Conservation (phyloP, 2,888 invertebrate genomes). For the Augochlorella aurata region DNA sequence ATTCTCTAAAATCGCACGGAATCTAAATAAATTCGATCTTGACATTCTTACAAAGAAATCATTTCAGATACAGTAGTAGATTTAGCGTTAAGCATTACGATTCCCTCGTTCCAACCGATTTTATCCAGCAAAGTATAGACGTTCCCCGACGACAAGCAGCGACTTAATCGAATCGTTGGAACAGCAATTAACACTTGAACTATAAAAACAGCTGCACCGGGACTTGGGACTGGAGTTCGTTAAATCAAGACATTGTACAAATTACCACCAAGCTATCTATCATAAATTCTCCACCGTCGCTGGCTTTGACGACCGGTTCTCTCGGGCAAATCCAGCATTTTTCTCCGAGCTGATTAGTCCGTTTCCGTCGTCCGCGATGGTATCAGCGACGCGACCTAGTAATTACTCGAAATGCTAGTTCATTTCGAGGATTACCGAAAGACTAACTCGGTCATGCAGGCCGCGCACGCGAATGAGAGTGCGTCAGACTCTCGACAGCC, state of each 20-base stretch:
- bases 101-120: too few relatives aligned
- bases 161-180: neutral
- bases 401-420: conserved; percentile 1
- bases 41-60: too few relatives aligned
- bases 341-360: neutral
- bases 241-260: neutral
- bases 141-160: neutral
- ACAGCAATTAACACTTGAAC: neutral
- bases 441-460: conserved; percentile 5
- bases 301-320: neutral
- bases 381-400: neutral
- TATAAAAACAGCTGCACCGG: neutral
- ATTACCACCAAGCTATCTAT: neutral
- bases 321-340: neutral
- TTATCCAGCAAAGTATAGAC: too few relatives aligned
- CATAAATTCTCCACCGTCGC: neutral
- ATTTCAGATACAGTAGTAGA: too few relatives aligned
- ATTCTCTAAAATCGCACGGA: too few relatives aligned
- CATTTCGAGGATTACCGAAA: neutral
- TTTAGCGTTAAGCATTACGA: too few relatives aligned
- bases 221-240: neutral
- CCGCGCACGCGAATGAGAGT: conserved; percentile 14
- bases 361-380: neutral
- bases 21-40: too few relatives aligned
- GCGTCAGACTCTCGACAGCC: neutral